Evolutionary conservation across 2,113 vertebrate species (phyloP), one percentile per base, ranked within the genome.

Genomic region (Micronycteris hirsuta): DNA sequence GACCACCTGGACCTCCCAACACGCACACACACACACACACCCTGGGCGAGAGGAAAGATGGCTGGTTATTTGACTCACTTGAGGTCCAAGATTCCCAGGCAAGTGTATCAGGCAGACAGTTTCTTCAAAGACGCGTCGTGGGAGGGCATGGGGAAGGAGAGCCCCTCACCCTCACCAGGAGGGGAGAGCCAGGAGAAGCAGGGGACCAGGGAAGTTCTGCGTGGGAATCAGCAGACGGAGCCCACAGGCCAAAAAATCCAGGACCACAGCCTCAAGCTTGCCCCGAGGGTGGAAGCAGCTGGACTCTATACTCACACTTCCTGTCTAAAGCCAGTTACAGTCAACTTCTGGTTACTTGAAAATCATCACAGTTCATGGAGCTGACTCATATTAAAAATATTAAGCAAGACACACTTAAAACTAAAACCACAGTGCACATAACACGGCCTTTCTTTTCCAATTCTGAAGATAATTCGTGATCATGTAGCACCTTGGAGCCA

Each of bases 361-460:
- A 89, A 95, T 71, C 74, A 76, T 91, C 58, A 14, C 45, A 85
- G 24, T 86, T 45, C 6, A 47, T 24, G 43, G 63, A 89, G 76
- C 70, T 92, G 94, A 89, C 63, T 97, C 94, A 95, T 84, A 86
- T 2, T 86, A 93, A 94, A 89, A 97, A 93, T 13, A 84, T 93
- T 82, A 94, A 97, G 63, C 93, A 94, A 92, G 76, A 41, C 43
- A 84, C 19, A 58, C 65, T 73, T 41, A 73, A 89, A 89, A 87
- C 83, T 65, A 45, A 71, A 89, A 67, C 76, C 38, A 47, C 26
- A 10, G 20, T n/a, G 63, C 87, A 28, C 26, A 71, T 15, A 88
- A 58, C 19, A 4, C 31, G 58, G 70, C 83, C 47, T 49, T 45
- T 49, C 43, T 56, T 89, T 16, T 41, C 56, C 12, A 49, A 1